Conservation (phyloP, 2,888 invertebrate genomes). For the Drosophila lacicola region DNA sequence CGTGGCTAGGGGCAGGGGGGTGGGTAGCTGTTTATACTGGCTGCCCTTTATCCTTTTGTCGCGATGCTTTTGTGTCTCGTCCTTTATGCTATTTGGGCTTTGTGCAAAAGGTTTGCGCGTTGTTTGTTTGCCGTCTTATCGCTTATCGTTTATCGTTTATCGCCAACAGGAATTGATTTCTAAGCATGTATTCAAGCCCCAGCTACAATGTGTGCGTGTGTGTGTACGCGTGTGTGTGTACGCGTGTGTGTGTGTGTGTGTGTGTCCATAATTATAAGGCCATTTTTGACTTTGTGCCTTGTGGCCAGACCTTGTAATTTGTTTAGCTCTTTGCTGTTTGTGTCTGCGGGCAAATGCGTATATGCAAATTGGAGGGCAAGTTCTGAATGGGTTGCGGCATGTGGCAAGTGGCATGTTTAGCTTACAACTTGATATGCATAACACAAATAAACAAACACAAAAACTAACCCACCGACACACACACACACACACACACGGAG, state of each 20-base stretch:
- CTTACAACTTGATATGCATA: slow-evolving; percentile 57
- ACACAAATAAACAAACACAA: slow-evolving; percentile 46
- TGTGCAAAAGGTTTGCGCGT: slow-evolving; percentile 42
- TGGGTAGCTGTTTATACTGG: slow-evolving; percentile 12
- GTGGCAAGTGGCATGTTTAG: slow-evolving; percentile 56
- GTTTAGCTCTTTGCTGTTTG: slow-evolving; percentile 30
- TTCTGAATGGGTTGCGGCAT: slow-evolving; percentile 9
- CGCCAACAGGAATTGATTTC: slow-evolving; percentile 70
- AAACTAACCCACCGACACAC: slow-evolving; percentile 6
- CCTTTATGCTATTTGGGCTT: slow-evolving; percentile 22
- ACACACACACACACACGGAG: slow-evolving; percentile 12
- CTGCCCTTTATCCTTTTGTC: slow-evolving; percentile 32
- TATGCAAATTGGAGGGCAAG: slow-evolving; percentile 62
- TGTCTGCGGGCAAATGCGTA: slow-evolving; percentile 6
- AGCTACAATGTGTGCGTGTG: slow-evolving; percentile 5
- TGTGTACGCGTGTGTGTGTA: slow-evolving; percentile 11
- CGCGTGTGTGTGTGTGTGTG: slow-evolving; percentile 5
- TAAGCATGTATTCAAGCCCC: slow-evolving; percentile 47
- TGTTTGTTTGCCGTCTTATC: slow-evolving; percentile 56
- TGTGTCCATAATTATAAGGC: slow-evolving; percentile 62
- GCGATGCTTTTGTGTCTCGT: slow-evolving; percentile 39
- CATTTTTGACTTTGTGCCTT: slow-evolving; percentile 42
- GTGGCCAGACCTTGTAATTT: slow-evolving; percentile 59
- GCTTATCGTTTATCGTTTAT: slow-evolving; percentile 67
- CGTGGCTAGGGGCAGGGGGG: background rate